Base-by-base conservation (phyloP, 2,113 vertebrate species). In the Melanostigma gelatinosum region DNA sequence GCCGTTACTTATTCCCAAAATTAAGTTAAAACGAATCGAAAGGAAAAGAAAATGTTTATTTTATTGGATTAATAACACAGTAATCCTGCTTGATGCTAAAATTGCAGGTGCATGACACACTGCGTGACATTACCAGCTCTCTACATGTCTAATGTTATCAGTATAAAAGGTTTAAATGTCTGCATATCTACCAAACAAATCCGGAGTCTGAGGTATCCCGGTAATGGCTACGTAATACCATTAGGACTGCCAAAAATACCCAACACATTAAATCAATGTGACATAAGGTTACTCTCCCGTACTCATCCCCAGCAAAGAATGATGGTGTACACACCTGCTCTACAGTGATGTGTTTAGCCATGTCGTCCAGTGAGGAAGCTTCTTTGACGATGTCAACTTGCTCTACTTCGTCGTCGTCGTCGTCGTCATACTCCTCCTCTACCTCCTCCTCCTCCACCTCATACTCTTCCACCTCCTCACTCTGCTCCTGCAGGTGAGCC, bases 301-400 rank as follows among this genome's bases (percentile, higher is more conserved):
- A 63, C 20, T 57, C 8, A 65, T 64, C 18, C 36, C 68, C 7
- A 42, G 1, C 27, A 44, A 48, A 32, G 16, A 20, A 75, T 20
- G 44, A 75, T 1, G 29, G 15, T 27, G 63, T 42, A 83, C 89
- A 74, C 88, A 99, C 98, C 97, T 99, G 97, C 85, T 98, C 95
- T 70, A 99, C 95, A 89, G 97, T 95, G 94, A 99, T 99, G 86
- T 95, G 96, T 89, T 95, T 98, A 82, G 98, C 97, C 89, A 98
- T 95, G 82, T 97, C 95, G 73, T 99, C 98, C 69, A 98, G 94
- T 36, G 96, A 96, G 80, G 95, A 67, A 12, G 87, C 85, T 63
- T 80, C 91, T 80, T 81, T 86, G 29, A 91, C 73, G 40, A 91
- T 22, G 57, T 90, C 89, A 60, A 67, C 75, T 10, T 63, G 81